Percentiles rank a stretch among this genome's conserved stretches.
phyloP scores from a whole-genome alignment of 2,113 vertebrate genomes.

The Gopherus flavomarginatus region DNA sequence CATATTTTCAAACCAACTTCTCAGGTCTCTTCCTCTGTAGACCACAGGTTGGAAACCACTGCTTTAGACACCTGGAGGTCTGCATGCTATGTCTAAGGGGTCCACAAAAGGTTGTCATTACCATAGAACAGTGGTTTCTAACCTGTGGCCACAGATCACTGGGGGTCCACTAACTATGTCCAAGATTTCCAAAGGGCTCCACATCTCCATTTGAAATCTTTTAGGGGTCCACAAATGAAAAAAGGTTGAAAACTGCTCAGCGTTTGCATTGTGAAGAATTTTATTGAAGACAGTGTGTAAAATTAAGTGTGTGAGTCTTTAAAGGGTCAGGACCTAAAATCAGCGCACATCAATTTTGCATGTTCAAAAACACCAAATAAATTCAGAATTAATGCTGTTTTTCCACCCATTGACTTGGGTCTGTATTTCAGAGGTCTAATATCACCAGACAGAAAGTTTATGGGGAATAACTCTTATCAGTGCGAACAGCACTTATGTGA shows the following conservation, averaged over 20 bases:
- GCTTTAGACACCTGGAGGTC: background rate
- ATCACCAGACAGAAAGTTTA: background rate
- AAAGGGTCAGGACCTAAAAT: constrained; percentile 15
- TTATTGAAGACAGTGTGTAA: background rate
- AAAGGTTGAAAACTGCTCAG: background rate
- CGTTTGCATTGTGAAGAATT: background rate
- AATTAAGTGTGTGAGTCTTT: constrained; percentile 21
- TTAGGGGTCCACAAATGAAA: background rate
- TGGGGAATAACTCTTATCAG: constrained; percentile 29
- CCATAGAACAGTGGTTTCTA: background rate
- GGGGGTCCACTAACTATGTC: background rate
- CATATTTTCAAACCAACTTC: background rate
- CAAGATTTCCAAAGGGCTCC: background rate
- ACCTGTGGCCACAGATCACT: too few relatives aligned
- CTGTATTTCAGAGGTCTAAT: constrained; percentile 36
- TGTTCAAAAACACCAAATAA: constrained; percentile 1
- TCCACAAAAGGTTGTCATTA: background rate
- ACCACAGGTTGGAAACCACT: too few relatives aligned
- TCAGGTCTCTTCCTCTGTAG: background rate
- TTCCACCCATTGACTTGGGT: constrained; percentile 22
- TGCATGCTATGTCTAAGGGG: background rate
- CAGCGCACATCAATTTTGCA: background rate
- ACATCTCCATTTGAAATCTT: background rate
- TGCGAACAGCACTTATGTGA: constrained; percentile 47
- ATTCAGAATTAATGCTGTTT: constrained; percentile 22